A percentile compares a stretch with the other conserved stretches of the same genome.
Conservation (phyloP, 2,113 vertebrate species). For the Hydrochoerus hydrochaeris region DNA sequence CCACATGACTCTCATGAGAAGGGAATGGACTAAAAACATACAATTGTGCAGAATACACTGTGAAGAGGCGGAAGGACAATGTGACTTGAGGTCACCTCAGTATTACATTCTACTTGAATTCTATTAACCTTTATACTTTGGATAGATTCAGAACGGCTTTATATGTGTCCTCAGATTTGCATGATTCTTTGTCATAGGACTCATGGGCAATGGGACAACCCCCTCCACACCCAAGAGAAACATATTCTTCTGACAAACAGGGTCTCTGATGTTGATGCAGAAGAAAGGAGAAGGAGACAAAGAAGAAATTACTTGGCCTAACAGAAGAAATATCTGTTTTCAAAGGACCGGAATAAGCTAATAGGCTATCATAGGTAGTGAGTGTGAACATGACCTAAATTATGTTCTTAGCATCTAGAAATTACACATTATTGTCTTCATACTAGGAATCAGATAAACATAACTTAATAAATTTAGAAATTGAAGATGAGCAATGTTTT, state of each 20-base stretch:
- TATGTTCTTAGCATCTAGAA: not conserved
- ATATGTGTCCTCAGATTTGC: not conserved
- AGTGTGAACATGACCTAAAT: not conserved
- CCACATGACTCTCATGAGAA: slow-evolving; percentile 62
- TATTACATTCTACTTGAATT: not conserved
- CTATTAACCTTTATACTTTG: not conserved
- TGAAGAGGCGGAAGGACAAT: slow-evolving; percentile 22
- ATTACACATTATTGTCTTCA: not conserved
- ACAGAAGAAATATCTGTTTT: slow-evolving; percentile 11
- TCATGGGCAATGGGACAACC: not conserved
- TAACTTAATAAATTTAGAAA: slow-evolving; percentile 47
- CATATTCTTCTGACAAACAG: slow-evolving; percentile 5
- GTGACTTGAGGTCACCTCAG: not conserved
- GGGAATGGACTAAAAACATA: slow-evolving; percentile 48
- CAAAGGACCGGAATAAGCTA: not conserved
- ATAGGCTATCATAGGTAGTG: not conserved
- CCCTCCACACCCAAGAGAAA: not conserved
- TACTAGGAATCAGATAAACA: slow-evolving; percentile 3
- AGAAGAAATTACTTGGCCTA: not conserved
- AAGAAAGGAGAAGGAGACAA: slow-evolving; percentile 21
- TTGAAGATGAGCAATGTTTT: not conserved
- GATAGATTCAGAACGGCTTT: slow-evolving; percentile 39
- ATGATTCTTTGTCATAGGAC: slow-evolving; percentile 19
- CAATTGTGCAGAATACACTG: not conserved
- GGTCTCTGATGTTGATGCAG: not conserved